Percentiles rank a stretch among this genome's conserved stretches.
phyloP scores from a whole-genome alignment of 2,797 vertebrate species.

The Pseudochaenichthys georgianus region DNA sequence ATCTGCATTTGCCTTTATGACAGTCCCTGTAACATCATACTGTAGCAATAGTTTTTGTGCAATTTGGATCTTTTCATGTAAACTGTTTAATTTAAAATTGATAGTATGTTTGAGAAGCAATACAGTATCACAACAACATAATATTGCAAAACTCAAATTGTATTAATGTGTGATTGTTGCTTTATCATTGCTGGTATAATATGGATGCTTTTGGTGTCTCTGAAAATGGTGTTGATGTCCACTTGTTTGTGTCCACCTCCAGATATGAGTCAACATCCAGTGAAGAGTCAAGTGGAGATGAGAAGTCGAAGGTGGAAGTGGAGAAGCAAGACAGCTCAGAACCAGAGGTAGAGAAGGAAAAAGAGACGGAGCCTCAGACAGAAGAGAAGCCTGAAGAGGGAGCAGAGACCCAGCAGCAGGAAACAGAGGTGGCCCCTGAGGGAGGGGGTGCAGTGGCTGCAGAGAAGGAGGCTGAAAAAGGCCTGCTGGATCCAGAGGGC shows the following conservation, averaged over 20 bases:
- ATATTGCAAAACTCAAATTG: too few species aligned
- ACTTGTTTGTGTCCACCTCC: slow-evolving; percentile 32
- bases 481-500: slow-evolving; percentile 61
- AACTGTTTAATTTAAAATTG: too few species aligned
- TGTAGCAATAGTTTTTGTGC: too few species aligned
- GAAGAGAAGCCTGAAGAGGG: slow-evolving; percentile 42
- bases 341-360: slow-evolving; percentile 47
- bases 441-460: slow-evolving; percentile 57
- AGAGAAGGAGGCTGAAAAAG: slow-evolving; percentile 63
- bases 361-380: slow-evolving; percentile 33
- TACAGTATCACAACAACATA: too few species aligned
- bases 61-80: too few species aligned
- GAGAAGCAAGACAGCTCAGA: slow-evolving; percentile 76
- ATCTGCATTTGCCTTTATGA: too few species aligned
- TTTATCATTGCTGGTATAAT: not conserved
- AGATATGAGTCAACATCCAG: slow-evolving; percentile 98
- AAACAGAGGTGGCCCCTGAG: slow-evolving; percentile 58
- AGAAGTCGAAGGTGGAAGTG: slow-evolving; percentile 82
- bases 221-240: slow-evolving; percentile 13
- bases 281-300: slow-evolving; percentile 94
- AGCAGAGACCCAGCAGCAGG: slow-evolving; percentile 48
- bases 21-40: too few species aligned
- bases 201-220: not conserved
- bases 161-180: too few species aligned
- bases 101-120: too few species aligned